Percentiles rank a stretch among this genome's conserved stretches.
Evolutionary conservation across 2,888 invertebrate genomes (phyloP).

Genomic region (Lagria hirta): DNA sequence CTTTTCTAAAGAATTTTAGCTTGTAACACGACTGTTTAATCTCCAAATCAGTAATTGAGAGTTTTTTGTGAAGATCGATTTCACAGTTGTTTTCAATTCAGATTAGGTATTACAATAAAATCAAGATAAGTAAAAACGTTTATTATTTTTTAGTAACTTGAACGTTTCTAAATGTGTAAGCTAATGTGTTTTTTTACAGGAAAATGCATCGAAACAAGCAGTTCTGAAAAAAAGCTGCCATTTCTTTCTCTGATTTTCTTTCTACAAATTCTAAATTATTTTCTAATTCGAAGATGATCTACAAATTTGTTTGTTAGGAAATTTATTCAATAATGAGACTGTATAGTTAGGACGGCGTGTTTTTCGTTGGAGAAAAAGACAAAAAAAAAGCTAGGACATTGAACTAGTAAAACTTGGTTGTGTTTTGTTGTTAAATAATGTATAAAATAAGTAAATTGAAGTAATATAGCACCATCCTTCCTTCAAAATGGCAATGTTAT

Average conservation of each 20-base stretch:
- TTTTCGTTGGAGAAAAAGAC: no score
- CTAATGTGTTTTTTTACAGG: no score
- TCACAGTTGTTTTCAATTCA: no score
- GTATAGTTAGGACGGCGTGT: conserved; percentile 34
- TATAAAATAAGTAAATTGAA: conserved; percentile 20
- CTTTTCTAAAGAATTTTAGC: no score
- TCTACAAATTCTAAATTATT: conserved; percentile 29
- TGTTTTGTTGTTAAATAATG: conserved; percentile 35
- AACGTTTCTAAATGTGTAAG: no score
- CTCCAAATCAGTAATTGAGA: no score
- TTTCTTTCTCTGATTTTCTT: conserved; percentile 21
- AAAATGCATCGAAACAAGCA: conserved; percentile 62
- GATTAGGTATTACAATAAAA: no score
- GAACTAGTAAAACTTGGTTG: conserved; percentile 41
- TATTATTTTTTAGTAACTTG: no score
- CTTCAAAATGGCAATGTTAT: conserved; percentile 6
- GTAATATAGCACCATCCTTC: conserved; percentile 10
- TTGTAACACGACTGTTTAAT: no score
- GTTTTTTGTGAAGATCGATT: no score
- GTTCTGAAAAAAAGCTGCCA: conserved; percentile 34
- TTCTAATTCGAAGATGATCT: conserved; percentile 45
- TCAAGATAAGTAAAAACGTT: no score
- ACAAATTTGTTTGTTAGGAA: conserved; percentile 37
- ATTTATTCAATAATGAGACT: conserved; percentile 42
- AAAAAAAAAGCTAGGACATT: no score